These are phyloP conservation scores for Hafferia zeledoni DNA, from an alignment of 2,797 vertebrate genomes.

Conservation along the genomic window DNA sequence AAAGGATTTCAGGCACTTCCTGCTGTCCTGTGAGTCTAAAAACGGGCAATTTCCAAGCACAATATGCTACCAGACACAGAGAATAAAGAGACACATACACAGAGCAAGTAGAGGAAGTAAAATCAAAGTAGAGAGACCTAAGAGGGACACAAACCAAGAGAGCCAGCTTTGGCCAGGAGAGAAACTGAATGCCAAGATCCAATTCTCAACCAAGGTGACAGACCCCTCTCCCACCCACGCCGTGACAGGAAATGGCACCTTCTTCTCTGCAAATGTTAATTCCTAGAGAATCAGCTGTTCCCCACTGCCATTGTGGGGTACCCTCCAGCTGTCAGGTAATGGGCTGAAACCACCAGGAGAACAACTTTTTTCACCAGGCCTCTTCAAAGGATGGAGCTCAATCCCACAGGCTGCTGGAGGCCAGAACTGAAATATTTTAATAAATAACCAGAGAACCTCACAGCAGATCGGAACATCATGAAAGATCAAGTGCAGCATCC, in stretches of 20 bases:
- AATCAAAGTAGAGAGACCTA: neutral
- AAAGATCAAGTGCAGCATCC: neutral
- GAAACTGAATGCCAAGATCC: neutral
- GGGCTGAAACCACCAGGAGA: neutral
- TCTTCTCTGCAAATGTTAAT: neutral
- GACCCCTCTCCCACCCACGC: rapidly evolving
- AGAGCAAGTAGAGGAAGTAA: neutral
- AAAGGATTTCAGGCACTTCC: conserved; percentile 48
- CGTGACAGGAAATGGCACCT: neutral
- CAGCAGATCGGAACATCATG: neutral
- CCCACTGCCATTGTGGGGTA: neutral
- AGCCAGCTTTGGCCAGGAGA: neutral
- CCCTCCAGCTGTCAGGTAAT: neutral
- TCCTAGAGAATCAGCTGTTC: neutral
- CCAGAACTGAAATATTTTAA: neutral
- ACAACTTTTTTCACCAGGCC: neutral
- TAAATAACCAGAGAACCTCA: neutral
- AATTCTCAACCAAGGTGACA: neutral
- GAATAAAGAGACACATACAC: neutral
- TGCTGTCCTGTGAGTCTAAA: conserved; percentile 40
- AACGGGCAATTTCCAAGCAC: neutral
- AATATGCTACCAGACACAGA: neutral
- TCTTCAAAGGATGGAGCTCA: neutral
- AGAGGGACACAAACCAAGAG: neutral
- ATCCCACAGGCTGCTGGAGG: neutral